Conservation (phyloP, 2,797 vertebrate species). For the Varecia variegata region DNA sequence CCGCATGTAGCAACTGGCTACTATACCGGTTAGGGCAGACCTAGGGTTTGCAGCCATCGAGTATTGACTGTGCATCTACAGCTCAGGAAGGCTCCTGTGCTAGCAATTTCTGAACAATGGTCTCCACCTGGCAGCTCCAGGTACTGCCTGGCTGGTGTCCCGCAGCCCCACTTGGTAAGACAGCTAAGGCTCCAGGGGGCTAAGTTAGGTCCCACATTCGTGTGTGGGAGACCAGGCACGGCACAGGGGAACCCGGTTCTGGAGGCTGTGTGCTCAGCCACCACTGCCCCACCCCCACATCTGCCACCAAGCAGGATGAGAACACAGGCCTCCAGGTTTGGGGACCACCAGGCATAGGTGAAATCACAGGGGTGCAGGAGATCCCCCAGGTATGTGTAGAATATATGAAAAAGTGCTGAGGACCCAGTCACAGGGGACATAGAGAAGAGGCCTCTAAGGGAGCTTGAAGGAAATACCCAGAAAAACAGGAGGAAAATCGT, state of each 20-base stretch:
- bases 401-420: background rate
- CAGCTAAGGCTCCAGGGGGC: background rate
- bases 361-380: background rate
- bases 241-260: background rate
- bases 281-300: too few relatives aligned
- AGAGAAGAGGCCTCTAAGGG: background rate
- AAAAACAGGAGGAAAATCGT: background rate
- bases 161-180: background rate
- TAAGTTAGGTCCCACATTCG: background rate
- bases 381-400: too few relatives aligned
- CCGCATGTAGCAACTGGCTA: background rate
- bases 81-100: background rate
- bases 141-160: background rate
- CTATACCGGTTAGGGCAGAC: too few relatives aligned
- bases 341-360: background rate
- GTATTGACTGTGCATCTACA: background rate
- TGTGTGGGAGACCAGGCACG: background rate
- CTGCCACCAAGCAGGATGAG: background rate
- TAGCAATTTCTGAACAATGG: accelerated
- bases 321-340: background rate
- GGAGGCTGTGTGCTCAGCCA: background rate
- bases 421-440: accelerated
- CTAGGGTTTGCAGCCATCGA: background rate
- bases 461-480: background rate
- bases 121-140: background rate